These are phyloP conservation scores for Rousettus leschenaultii DNA, from an alignment of 2,113 vertebrate species.

Conservation along the genomic window DNA sequence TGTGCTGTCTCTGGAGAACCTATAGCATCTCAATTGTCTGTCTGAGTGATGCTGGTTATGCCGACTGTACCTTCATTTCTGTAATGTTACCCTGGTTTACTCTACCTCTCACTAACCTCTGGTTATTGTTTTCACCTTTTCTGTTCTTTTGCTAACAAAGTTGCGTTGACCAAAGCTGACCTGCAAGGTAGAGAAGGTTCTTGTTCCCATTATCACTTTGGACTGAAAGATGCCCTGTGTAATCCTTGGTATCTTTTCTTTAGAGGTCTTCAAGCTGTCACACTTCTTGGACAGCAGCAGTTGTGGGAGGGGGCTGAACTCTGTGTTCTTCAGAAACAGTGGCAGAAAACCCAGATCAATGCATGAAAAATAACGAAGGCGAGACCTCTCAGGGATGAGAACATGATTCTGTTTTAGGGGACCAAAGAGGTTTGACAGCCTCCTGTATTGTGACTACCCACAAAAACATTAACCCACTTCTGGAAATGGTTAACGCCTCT, in stretches of 20 bases:
- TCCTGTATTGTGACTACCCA: neutral
- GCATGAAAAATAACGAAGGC: neutral
- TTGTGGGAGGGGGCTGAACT: constrained; percentile 62
- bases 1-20: constrained; percentile 55
- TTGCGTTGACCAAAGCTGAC: constrained; percentile 99
- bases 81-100: constrained; percentile 72
- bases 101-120: constrained; percentile 88
- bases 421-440: constrained; percentile 71
- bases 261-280: constrained; percentile 79
- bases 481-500: constrained; percentile 44
- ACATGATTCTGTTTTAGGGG: neutral
- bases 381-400: neutral
- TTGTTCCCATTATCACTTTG: constrained; percentile 83
- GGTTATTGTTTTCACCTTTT: constrained; percentile 86
- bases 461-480: constrained; percentile 43
- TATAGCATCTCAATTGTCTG: constrained; percentile 53
- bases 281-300: constrained; percentile 69
- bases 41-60: constrained; percentile 62
- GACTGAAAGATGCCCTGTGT: constrained; percentile 87
- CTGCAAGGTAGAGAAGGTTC: constrained; percentile 97
- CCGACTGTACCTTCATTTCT: constrained; percentile 71
- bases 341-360: neutral
- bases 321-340: constrained; percentile 29
- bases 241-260: constrained; percentile 80
- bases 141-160: constrained; percentile 92